These are phyloP conservation scores for Arion vulgaris DNA, from an alignment of 1,140 invertebrate genomes.

Conservation along the genomic window DNA sequence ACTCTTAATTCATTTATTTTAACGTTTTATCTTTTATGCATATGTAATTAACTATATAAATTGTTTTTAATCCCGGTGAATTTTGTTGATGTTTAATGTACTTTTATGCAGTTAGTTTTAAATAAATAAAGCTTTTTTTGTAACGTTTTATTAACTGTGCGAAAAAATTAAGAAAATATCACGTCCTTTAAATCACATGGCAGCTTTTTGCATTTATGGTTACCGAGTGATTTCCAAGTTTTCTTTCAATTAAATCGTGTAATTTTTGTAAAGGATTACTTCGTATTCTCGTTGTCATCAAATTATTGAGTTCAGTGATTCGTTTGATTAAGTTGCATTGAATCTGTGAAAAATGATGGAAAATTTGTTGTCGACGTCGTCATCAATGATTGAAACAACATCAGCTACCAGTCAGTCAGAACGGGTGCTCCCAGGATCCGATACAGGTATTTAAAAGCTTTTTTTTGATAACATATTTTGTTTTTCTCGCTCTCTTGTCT, in stretches of 20 bases:
- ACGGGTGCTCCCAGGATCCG: background rate
- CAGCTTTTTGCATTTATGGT: background rate
- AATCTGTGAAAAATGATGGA: slow-evolving; percentile 17
- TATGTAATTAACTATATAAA: no score
- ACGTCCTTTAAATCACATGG: background rate
- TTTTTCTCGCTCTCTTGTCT: background rate
- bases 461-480: background rate
- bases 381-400: slow-evolving; percentile 26
- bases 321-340: background rate
- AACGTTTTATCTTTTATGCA: no score
- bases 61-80: slow-evolving; percentile 6
- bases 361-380: slow-evolving; percentile 24
- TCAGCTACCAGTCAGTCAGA: slow-evolving; percentile 9
- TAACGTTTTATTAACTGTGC: background rate
- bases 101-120: background rate
- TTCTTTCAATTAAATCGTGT: background rate
- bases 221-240: background rate
- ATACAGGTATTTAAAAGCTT: slow-evolving; percentile 15
- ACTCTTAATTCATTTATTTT: no score
- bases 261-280: background rate
- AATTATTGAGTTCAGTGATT: background rate
- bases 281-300: background rate
- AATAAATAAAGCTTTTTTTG: background rate
- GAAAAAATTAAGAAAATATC: background rate
- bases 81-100: background rate